These are phyloP conservation scores for Lepeophtheirus salmonis DNA, from an alignment of 1,140 invertebrate genomes.

Conservation along the genomic window DNA sequence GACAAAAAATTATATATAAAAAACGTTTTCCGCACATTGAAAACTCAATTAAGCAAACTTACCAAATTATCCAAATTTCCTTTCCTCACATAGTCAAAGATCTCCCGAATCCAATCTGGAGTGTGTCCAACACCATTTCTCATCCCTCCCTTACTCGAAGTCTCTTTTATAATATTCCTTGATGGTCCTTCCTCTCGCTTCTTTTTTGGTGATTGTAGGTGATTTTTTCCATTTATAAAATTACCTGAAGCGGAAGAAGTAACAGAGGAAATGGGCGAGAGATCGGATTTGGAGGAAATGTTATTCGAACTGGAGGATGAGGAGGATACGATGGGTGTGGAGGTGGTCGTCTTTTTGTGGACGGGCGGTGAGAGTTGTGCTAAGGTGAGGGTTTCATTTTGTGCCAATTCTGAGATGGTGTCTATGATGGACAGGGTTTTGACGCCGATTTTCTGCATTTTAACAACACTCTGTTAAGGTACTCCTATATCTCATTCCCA, in stretches of 20 bases:
- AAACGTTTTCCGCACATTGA: too few relatives aligned
- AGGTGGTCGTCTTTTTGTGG: not conserved
- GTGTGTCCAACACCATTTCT: conserved; percentile 1
- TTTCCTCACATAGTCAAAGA: not conserved
- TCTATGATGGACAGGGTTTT: conserved; percentile 16
- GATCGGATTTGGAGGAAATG: not conserved
- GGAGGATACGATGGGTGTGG: not conserved
- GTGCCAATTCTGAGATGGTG: conserved; percentile 8
- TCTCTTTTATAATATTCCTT: not conserved
- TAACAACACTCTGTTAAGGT: too few relatives aligned
- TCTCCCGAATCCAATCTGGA: conserved; percentile 15
- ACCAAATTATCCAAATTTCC: conserved; percentile 12
- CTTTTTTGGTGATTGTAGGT: not conserved
- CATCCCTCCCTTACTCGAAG: too few relatives aligned
- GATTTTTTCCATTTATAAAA: not conserved
- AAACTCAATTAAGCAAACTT: too few relatives aligned
- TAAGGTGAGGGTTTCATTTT: not conserved
- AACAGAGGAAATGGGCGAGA: not conserved
- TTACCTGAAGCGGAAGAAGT: not conserved
- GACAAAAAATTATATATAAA: too few relatives aligned
- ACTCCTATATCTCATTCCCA: too few relatives aligned
- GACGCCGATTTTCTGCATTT: conserved; percentile 7
- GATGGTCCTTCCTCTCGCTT: not conserved
- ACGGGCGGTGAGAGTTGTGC: not conserved
- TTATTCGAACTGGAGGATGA: not conserved